A percentile compares a stretch with the other conserved stretches of the same genome.
Conservation (phyloP, 2,888 invertebrate species). For the Lutraria lutraria region DNA sequence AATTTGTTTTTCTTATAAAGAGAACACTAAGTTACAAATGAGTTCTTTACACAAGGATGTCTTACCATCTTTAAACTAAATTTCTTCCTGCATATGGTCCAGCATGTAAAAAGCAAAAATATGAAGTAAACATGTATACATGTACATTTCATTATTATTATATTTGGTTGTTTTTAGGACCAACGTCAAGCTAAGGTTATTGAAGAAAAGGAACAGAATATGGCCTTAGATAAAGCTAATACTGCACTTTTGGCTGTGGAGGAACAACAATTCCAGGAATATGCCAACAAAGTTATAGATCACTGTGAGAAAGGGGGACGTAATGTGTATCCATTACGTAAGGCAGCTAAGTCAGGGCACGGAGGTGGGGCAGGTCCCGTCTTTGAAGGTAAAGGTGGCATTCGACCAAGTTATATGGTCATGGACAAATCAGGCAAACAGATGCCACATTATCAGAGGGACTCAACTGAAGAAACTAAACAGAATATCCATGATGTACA, state of each 20-base stretch:
- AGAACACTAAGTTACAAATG: too few relatives aligned
- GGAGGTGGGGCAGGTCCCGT: slow-evolving; percentile 85
- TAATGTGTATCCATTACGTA: slow-evolving; percentile 85
- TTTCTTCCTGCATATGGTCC: not conserved
- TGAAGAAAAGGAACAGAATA: slow-evolving; percentile 67
- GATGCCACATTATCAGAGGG: slow-evolving; percentile 84
- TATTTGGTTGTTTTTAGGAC: slow-evolving; percentile 55
- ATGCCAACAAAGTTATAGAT: slow-evolving; percentile 85
- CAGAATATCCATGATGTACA: slow-evolving; percentile 80
- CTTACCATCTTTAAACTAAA: too few relatives aligned
- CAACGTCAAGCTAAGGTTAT: slow-evolving; percentile 67
- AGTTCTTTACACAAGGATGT: too few relatives aligned
- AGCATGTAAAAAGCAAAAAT: not conserved
- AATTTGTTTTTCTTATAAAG: too few relatives aligned
- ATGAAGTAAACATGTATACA: not conserved
- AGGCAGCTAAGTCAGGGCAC: slow-evolving; percentile 83
- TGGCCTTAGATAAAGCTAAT: slow-evolving; percentile 83
- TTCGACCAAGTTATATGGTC: slow-evolving; percentile 86
- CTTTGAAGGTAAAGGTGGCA: slow-evolving; percentile 84
- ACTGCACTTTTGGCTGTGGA: slow-evolving; percentile 83
- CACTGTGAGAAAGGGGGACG: slow-evolving; percentile 86
- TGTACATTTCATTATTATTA: not conserved
- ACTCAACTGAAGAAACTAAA: slow-evolving; percentile 84
- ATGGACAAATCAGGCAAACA: slow-evolving; percentile 84
- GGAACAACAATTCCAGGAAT: slow-evolving; percentile 86